Evolutionary conservation across 2,113 vertebrate genomes (phyloP).

Genomic region (Alethe diademata): DNA sequence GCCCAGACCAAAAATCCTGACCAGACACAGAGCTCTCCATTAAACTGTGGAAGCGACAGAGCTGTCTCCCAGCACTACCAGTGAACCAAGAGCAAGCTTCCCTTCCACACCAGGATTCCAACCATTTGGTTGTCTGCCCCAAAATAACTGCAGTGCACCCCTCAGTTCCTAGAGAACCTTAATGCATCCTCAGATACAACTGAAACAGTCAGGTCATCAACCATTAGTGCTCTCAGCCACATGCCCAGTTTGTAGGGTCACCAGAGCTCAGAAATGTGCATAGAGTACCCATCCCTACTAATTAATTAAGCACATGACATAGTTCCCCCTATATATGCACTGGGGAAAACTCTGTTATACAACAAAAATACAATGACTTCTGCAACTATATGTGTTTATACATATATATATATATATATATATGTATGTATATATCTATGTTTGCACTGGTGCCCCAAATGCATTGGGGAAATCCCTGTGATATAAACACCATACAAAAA

Average conservation of each 20-base stretch:
- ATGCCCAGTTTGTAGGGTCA: not conserved
- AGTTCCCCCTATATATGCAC: not conserved
- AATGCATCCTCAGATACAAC: not conserved
- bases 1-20: not conserved
- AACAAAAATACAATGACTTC: not conserved
- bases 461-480: not conserved
- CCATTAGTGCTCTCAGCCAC: not conserved
- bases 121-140: not conserved
- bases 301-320: not conserved
- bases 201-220: not conserved
- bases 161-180: not conserved
- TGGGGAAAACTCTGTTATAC: not conserved
- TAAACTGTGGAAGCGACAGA: not conserved
- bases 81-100: not conserved
- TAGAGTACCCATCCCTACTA: not conserved
- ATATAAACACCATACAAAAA: not conserved
- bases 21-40: not conserved
- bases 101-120: not conserved
- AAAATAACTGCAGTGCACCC: not conserved
- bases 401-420: too few species aligned
- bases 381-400: not conserved
- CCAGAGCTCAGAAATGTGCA: not conserved
- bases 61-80: not conserved
- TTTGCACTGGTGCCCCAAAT: not conserved
- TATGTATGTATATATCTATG: too few species aligned